Evolutionary conservation across 2,888 invertebrate species (phyloP), one percentile per base, ranked within the genome.

Genomic region (Brenthis hecate): DNA sequence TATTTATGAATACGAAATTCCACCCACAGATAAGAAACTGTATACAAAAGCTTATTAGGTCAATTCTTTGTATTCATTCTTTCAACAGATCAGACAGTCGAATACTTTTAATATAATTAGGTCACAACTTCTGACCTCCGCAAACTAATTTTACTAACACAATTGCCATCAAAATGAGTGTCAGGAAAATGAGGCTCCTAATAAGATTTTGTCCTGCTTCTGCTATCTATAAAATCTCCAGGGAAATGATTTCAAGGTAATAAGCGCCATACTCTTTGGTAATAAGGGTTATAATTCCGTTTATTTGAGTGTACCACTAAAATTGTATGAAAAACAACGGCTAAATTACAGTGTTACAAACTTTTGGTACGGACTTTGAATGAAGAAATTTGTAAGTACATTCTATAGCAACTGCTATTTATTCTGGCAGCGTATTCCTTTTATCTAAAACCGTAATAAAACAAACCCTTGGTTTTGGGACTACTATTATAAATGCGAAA

Each of bases 131-230:
- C 23, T 58, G 48, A n/a, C 19, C 14, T 48, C 47, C 11, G 13
- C 8, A 48, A 60, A 48, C 48, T 48, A 43, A 43, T 43, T 43
- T 43, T 43, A 43, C 36, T 43, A 28, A 48, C 48, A 48, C 48
- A 23, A 11, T 23, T 58, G 11, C 48, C 48, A 60, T 60, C 58
- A 60, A 60, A 48, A 60, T 60, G 48, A n/a, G 48, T 43, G 36
- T 43, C 23, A 58, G 58, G 58, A 47, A 58, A 58, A 58, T 58
- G 58, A 48, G 47, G 23, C 23, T 43, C 36, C 36, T 58, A 58
- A 58, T 58, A 48, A 58, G 23, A 58, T 48, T 58, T 58, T 11
- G 23, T 58, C 23, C 58, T 48, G n/a, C 1, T 47, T 58, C 3
- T 47, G 8, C 47, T 60, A 60, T 60, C 58, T n/a, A 60, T 60